Conservation (phyloP, 2,113 vertebrate genomes). For the Phyllostomus hastatus region DNA sequence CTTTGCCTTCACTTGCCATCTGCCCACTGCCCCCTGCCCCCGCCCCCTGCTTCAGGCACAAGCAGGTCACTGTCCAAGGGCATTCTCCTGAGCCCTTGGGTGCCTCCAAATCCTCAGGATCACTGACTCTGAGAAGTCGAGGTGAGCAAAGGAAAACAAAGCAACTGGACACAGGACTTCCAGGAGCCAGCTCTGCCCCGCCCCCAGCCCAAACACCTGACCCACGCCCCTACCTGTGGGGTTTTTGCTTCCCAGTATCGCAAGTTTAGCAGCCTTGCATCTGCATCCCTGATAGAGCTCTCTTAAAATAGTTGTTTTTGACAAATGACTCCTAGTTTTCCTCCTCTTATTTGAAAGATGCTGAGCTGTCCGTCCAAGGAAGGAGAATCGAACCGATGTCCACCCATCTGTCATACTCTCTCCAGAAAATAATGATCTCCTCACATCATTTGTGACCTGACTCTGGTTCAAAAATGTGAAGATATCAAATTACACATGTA, state of each 20-base stretch:
- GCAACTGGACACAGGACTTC: background rate
- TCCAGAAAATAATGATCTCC: background rate
- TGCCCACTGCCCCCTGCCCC: background rate
- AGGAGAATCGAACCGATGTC: background rate
- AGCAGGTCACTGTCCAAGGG: background rate
- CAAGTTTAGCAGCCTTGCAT: background rate
- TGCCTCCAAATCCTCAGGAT: background rate
- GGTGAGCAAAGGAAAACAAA: background rate
- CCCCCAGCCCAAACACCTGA: background rate
- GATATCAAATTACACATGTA: background rate
- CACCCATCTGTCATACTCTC: background rate
- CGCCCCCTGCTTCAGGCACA: background rate
- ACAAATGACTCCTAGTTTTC: background rate
- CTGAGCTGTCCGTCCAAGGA: background rate
- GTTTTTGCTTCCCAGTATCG: background rate
- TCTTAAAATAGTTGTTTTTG: background rate
- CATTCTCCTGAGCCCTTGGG: background rate
- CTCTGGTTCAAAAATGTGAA: background rate
- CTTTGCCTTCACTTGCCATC: background rate
- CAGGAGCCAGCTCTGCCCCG: background rate
- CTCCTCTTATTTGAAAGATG: background rate
- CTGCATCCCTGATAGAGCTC: background rate
- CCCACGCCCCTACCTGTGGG: background rate
- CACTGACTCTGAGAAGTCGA: background rate
- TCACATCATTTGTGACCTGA: background rate